phyloP scores from a whole-genome alignment of 2,888 invertebrate genomes.

The Mythimna lalbum region DNA sequence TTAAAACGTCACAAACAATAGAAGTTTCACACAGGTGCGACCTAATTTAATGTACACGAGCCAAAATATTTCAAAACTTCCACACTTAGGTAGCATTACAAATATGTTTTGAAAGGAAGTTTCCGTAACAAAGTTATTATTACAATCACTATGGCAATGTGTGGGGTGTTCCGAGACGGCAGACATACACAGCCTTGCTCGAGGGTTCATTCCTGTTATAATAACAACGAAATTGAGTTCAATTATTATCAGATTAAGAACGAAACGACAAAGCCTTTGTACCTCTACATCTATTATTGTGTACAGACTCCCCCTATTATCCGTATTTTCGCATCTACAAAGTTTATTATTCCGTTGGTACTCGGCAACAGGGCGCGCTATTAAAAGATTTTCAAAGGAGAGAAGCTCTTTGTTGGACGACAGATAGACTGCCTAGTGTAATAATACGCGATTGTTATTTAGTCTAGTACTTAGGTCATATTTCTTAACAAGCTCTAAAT shows the following conservation, averaged over 20 bases:
- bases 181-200: conserved; percentile 52
- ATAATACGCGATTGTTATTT: conserved; percentile 59
- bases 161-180: conserved; percentile 52
- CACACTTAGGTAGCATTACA: conserved; percentile 38
- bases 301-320: conserved; percentile 64
- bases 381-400: conserved; percentile 58
- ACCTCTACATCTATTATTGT: conserved; percentile 67
- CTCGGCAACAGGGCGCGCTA: conserved; percentile 50
- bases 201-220: conserved; percentile 69
- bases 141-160: conserved; percentile 64
- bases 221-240: conserved; percentile 76
- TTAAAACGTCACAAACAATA: conserved; percentile 28
- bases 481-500: conserved; percentile 73
- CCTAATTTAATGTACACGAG: conserved; percentile 39
- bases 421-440: conserved; percentile 38
- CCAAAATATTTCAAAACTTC: conserved; percentile 46
- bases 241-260: conserved; percentile 78
- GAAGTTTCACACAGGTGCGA: conserved; percentile 38
- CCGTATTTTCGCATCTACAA: conserved; percentile 65
- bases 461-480: conserved; percentile 61
- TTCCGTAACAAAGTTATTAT: conserved; percentile 64
- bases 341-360: conserved; percentile 64
- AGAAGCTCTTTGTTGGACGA: conserved; percentile 48
- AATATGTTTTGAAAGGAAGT: conserved; percentile 55
- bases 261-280: conserved; percentile 71